These are phyloP conservation scores for Holothuria leucospilota DNA, from an alignment of 53 echinoderm and acorn worm genomes.

Conservation along the genomic window DNA sequence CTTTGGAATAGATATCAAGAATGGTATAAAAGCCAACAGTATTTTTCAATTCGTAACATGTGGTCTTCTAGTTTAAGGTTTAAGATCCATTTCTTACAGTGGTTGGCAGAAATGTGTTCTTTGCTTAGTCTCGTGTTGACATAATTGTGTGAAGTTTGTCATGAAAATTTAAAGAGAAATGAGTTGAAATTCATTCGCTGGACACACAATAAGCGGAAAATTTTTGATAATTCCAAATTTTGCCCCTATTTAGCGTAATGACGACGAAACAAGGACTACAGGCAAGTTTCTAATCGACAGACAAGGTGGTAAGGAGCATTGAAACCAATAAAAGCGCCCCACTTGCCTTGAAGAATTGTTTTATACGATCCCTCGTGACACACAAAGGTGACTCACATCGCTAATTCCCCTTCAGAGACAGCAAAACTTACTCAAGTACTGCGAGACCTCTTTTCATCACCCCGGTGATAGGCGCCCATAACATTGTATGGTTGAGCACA, in stretches of 20 bases:
- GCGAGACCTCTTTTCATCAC: conserved; percentile 98
- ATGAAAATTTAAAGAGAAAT: too few relatives aligned
- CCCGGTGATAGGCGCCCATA: conserved; percentile 81
- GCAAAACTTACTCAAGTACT: conserved; percentile 98
- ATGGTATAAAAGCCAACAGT: too few relatives aligned
- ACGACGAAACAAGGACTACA: conserved; percentile 96
- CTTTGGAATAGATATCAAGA: too few relatives aligned
- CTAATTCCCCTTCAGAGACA: conserved; percentile 97
- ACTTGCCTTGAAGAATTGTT: conserved; percentile 95
- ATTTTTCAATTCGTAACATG: too few relatives aligned
- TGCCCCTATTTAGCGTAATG: conserved; percentile 72
- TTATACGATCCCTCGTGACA: conserved; percentile 90
- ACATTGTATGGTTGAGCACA: conserved; percentile 96
- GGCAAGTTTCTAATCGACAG: conserved; percentile 96
- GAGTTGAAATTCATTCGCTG: too few relatives aligned
- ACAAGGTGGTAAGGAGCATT: conserved; percentile 97
- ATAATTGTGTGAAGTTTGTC: too few relatives aligned
- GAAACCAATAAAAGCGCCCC: conserved; percentile 97
- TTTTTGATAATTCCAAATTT: too few relatives aligned
- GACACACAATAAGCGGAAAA: too few relatives aligned
- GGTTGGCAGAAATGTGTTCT: too few relatives aligned
- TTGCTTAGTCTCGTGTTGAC: not conserved
- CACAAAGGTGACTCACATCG: conserved; percentile 90
- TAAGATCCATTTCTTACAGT: too few relatives aligned
- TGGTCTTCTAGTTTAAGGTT: too few relatives aligned